phyloP scores from a whole-genome alignment of 1,140 invertebrate genomes.

The Sinella curviseta region DNA sequence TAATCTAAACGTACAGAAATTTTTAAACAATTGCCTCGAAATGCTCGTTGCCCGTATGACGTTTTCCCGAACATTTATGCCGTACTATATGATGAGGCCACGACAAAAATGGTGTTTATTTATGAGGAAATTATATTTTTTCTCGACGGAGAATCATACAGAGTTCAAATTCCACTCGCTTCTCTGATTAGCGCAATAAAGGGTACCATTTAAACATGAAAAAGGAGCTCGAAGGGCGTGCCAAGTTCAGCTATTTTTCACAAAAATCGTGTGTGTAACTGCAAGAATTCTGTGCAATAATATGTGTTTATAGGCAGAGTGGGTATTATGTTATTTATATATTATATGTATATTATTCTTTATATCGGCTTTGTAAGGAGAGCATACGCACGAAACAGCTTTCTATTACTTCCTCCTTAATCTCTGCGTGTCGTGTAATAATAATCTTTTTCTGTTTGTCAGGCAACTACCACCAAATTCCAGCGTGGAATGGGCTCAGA shows the following conservation, averaged over 20 bases:
- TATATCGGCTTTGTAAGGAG: neutral
- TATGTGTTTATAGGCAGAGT: too few species aligned
- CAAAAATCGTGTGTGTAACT: too few species aligned
- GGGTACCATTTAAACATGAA: neutral
- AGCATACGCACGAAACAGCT: neutral
- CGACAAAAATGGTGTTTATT: neutral
- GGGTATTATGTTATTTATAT: too few species aligned
- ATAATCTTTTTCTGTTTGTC: slow-evolving; percentile 14
- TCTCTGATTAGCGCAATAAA: neutral
- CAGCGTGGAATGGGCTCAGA: neutral
- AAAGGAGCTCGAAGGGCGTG: neutral
- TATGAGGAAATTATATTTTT: too few species aligned
- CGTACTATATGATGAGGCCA: too few species aligned
- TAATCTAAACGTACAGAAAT: too few species aligned
- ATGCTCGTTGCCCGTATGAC: too few species aligned
- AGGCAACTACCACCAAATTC: neutral
- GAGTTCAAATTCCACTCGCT: neutral
- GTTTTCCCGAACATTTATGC: too few species aligned
- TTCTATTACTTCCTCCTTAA: neutral
- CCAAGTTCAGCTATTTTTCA: neutral
- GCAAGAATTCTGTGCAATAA: too few species aligned
- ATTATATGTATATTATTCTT: too few species aligned
- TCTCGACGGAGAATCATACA: neutral
- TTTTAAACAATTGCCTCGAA: too few species aligned
- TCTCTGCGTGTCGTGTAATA: slow-evolving; percentile 2